Evolutionary conservation across 1,140 invertebrate genomes (phyloP).

Genomic region (Steinernema feltiae): DNA sequence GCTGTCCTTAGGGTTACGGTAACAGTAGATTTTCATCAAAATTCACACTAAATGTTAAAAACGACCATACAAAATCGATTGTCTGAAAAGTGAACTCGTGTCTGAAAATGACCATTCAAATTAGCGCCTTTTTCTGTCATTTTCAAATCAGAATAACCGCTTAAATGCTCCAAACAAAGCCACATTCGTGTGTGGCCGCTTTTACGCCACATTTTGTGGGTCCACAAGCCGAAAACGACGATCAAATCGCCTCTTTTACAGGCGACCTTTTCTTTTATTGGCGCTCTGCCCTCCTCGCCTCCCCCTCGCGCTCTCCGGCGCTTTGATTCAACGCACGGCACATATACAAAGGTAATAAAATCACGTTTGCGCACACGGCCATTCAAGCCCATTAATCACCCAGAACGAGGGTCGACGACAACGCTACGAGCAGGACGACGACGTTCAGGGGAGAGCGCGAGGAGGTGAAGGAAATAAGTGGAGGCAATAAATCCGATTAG

Average conservation of each 20-base stretch:
- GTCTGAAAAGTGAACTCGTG: neutral
- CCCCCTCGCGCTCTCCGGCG: neutral
- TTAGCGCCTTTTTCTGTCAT: too few species aligned
- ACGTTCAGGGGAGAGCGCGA: neutral
- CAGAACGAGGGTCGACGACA: neutral
- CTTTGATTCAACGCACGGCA: slow-evolving; percentile 13
- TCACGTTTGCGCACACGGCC: slow-evolving; percentile 9
- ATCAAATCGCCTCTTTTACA: slow-evolving; percentile 9
- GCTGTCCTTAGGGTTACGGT: too few species aligned
- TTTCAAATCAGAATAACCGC: too few species aligned
- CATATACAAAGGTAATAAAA: slow-evolving; percentile 14
- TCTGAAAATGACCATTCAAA: neutral
- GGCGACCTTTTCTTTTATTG: slow-evolving; percentile 7
- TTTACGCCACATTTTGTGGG: too few species aligned
- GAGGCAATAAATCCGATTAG: slow-evolving; percentile 5
- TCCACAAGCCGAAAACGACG: neutral
- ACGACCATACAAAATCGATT: neutral
- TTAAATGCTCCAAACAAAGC: too few species aligned
- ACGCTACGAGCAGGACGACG: neutral
- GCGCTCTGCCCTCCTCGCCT: neutral
- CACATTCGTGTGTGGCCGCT: too few species aligned
- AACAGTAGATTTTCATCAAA: too few species aligned
- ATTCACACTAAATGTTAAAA: neutral
- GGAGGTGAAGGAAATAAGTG: neutral
- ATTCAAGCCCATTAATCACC: slow-evolving; percentile 15